phyloP scores from a whole-genome alignment of 2,797 vertebrate genomes.

The Pangasius djambal region DNA sequence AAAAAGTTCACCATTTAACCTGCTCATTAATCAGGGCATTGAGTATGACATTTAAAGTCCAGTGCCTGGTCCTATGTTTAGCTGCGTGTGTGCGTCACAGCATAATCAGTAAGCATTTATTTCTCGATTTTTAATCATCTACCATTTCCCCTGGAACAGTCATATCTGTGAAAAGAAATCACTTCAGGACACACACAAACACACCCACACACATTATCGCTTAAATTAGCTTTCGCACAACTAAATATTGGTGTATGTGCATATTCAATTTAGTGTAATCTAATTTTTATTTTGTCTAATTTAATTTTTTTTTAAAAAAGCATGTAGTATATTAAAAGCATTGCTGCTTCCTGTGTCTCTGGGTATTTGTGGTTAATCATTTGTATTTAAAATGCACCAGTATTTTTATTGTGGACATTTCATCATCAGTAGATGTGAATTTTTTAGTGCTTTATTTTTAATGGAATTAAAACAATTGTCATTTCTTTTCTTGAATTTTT shows the following conservation, averaged over 20 bases:
- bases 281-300: not conserved
- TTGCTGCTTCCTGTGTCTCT: not conserved
- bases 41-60: not conserved
- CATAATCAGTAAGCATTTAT: conserved; percentile 29
- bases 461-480: not conserved
- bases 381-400: not conserved
- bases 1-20: not conserved
- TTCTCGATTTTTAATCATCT: conserved; percentile 38
- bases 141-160: conserved; percentile 28
- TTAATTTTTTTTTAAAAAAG: not conserved
- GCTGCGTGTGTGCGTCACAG: conserved; percentile 41
- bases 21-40: not conserved
- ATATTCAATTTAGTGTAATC: not conserved
- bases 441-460: not conserved
- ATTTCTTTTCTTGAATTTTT: not conserved
- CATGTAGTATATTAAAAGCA: not conserved
- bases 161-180: conserved; percentile 26
- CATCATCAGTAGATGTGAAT: not conserved
- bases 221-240: conserved; percentile 24
- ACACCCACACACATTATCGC: not conserved
- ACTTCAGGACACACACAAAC: not conserved
- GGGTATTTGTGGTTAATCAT: not conserved
- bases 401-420: not conserved
- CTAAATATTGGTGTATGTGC: not conserved
- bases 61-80: conserved; percentile 44